Evolutionary conservation across 2,888 invertebrate species (phyloP).

Genomic region (Morpho achilles): DNA sequence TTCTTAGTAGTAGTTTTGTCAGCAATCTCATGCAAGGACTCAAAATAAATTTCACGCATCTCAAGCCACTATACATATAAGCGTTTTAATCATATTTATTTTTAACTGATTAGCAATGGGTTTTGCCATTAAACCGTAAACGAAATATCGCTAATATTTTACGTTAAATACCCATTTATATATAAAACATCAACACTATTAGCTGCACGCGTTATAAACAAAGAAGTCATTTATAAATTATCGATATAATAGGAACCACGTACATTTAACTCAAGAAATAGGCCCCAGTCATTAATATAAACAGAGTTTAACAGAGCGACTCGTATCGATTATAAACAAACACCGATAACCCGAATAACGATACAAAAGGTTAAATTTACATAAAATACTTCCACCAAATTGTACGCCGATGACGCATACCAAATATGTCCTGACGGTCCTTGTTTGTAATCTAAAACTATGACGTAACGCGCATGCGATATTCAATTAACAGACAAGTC

Average conservation of each 20-base stretch:
- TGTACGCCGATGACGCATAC: slow-evolving; percentile 7
- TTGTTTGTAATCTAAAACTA: slow-evolving; percentile 1
- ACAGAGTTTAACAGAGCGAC: slow-evolving; percentile 4
- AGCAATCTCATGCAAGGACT: no score
- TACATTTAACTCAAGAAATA: neutral
- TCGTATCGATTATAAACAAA: slow-evolving; percentile 6
- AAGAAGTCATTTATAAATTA: no score
- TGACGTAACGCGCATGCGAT: slow-evolving; percentile 29
- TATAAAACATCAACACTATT: no score
- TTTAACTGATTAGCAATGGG: no score
- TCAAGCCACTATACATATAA: no score
- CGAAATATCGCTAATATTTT: no score
- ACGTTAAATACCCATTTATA: no score
- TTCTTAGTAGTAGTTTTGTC: no score
- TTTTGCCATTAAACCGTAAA: no score
- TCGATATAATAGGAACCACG: neutral
- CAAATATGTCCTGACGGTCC: slow-evolving; percentile 3
- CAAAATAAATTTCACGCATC: no score
- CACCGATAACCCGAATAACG: slow-evolving; percentile 7
- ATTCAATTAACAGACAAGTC: slow-evolving; percentile 11
- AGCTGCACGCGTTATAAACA: no score
- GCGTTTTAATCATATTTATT: no score
- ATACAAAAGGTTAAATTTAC: slow-evolving; percentile 3
- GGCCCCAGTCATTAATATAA: neutral
- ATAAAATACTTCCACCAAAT: slow-evolving; percentile 5